Evolutionary conservation across 2,113 vertebrate species (phyloP), one percentile per base, ranked within the genome.

Genomic region (Pithys albifrons): DNA sequence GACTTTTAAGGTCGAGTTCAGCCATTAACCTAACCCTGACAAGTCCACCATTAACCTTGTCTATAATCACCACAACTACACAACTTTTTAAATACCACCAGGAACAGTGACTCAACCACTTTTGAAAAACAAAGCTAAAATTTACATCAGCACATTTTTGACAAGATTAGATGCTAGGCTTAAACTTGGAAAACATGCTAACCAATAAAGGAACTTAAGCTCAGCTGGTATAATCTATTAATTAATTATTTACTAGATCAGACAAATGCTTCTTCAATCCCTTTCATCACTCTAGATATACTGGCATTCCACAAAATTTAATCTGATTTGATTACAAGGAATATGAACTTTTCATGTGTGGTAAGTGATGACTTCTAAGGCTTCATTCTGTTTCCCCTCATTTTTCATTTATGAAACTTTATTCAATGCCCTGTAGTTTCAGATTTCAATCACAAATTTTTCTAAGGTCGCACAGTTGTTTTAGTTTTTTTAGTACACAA

Each of bases 61-160:
- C 14, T 15, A 20, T n/a, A 61, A 62, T 3, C 0, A 0, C 6
- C n/a, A 57, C 3, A 7, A 62, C 74, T 41, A 51, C 10, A 3
- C 0, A 2, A 31, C 39, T 73, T 69, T 52, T 69, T 27, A 29
- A 73, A 55, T 7, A 77, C 19, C 6, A 28, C 17, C 19, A 74
- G 17, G 4, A 8, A 70, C 13, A 13, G 9, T 25, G 14, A 55
- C 12, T 65, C 27, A 76, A 71, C 55, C 11, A 71, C 22, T 23
- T 41, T 9, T 83, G 33, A 95, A 25, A 41, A 91, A 75, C 7
- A 75, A 78, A 90, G 7, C 11, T 74, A 75, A 89, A 67, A 33
- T 55, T 41, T 29, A 75, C 20, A 72, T n/a, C 25, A 64, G 17
- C 12, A 51, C 10, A 80, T 55, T 35, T 75, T 7, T 0, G 2